Percentiles rank a stretch among this genome's conserved stretches.
Evolutionary conservation across 2,113 vertebrate genomes (phyloP).

Genomic region (Dicerorhinus sumatrensis): DNA sequence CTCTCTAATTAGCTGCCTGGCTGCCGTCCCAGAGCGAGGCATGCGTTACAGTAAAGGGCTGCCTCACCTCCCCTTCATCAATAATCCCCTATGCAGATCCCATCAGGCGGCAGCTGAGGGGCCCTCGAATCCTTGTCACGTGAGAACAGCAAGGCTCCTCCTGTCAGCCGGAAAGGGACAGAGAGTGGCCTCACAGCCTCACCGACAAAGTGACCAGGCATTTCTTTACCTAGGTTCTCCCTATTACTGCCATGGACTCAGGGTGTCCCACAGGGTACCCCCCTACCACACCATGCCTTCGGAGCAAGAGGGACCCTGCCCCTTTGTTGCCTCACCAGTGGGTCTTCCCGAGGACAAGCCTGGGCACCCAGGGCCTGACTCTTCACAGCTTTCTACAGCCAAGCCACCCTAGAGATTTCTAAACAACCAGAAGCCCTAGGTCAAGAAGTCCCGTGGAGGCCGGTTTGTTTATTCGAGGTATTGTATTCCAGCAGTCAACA

Average conservation of each 20-base stretch:
- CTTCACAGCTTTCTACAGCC: not conserved
- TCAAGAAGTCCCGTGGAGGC: not conserved
- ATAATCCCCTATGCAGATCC: conserved; percentile 57
- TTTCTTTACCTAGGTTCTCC: not conserved
- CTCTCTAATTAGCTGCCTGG: conserved; percentile 78
- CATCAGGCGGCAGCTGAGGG: not conserved
- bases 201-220: not conserved
- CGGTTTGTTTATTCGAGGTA: not conserved
- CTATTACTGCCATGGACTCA: not conserved
- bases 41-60: conserved; percentile 67
- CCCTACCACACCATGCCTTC: not conserved
- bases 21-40: conserved; percentile 53
- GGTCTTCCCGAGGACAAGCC: not conserved
- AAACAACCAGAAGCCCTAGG: not conserved
- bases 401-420: conserved; percentile 35
- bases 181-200: not conserved
- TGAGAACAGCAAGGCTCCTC: not conserved
- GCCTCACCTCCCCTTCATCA: conserved; percentile 49
- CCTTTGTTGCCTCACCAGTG: not conserved
- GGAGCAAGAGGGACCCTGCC: not conserved
- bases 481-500: not conserved
- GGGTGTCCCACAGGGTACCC: not conserved
- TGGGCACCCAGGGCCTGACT: not conserved
- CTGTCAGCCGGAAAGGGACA: not conserved
- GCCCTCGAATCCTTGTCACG: not conserved